phyloP scores from a whole-genome alignment of 2,888 invertebrate genomes.

The Microdon myrmicae region DNA sequence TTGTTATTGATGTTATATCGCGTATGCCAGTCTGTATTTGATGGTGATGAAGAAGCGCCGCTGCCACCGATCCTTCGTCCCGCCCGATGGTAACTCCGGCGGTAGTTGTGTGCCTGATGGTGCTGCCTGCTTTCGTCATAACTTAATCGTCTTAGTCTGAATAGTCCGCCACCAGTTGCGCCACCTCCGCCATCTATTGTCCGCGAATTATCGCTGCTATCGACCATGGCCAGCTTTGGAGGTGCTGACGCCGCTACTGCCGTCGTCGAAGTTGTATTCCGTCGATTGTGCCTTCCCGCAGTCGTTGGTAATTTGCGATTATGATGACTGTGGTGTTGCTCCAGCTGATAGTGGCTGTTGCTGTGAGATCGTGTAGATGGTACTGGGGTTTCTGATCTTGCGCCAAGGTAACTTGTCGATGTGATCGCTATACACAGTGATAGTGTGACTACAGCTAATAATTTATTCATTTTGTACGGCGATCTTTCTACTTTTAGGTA shows the following conservation, averaged over 20 bases:
- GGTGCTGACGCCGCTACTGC: slow-evolving; percentile 10
- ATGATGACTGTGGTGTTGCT: slow-evolving; percentile 28
- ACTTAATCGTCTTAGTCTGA: slow-evolving; percentile 38
- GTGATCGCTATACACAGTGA: slow-evolving; percentile 42
- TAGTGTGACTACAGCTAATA: slow-evolving; percentile 50
- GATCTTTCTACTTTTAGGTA: slow-evolving; percentile 12
- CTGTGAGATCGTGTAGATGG: slow-evolving; percentile 25
- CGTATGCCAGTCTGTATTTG: slow-evolving; percentile 39
- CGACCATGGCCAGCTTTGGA: slow-evolving; percentile 9
- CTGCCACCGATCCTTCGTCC: slow-evolving; percentile 26
- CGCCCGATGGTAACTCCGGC: slow-evolving; percentile 39
- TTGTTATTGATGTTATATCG: slow-evolving; percentile 35
- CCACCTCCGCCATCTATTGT: slow-evolving; percentile 27
- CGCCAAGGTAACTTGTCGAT: slow-evolving; percentile 48
- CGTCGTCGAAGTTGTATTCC: slow-evolving; percentile 14
- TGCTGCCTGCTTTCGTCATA: slow-evolving; percentile 39
- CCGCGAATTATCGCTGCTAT: slow-evolving; percentile 33
- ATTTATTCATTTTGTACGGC: slow-evolving; percentile 43
- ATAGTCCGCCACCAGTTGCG: slow-evolving; percentile 30
- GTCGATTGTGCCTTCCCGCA: slow-evolving; percentile 23
- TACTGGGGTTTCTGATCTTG: slow-evolving; percentile 36
- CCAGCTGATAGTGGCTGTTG: slow-evolving; percentile 19
- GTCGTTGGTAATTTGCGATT: slow-evolving; percentile 46
- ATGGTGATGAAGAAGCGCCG: slow-evolving; percentile 44
- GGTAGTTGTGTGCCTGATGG: slow-evolving; percentile 12